Evolutionary conservation across 2,888 invertebrate species (phyloP), one percentile per base, ranked within the genome.

Genomic region (Tethea ocularis): DNA sequence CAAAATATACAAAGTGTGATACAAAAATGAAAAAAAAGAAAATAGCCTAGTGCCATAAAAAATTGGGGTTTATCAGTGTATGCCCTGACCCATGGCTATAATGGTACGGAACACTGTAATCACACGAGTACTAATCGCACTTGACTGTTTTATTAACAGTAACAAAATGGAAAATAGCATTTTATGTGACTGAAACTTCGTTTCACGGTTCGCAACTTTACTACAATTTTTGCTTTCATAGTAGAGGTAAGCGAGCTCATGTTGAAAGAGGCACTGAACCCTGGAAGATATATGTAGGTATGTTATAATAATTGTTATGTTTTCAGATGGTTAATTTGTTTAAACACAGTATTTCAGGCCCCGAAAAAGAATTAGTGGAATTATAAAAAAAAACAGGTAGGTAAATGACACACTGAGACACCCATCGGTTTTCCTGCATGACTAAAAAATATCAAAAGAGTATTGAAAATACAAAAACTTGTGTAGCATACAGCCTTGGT

Each of bases 181-280:
- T 75, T 71, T 75, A 78, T 36, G 13, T 36, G 2, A 0, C 0
- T 75, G 69, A 75, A 83, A 86, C 78, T 86, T 78, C 75, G 69
- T 83, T 86, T 79, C 74, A 83, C 77, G 78, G 77, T 81, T 77
- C 78, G 69, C 77, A 74, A 79, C 78, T 84, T 78, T 72, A 72
- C 70, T 77, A 80, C 80, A 36, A 82, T 86, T 85, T 81, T 67
- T 84, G 76, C 77, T 83, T 82, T 80, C 78, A 81, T 84, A 83
- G 83, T 78, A 83, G 15, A 22, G 13, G 33, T 33, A 23, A n/a
- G 20, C 22, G 51, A 24, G 15, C 24, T 52, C 22, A 7, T 52
- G 15, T 36, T 36, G 15, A 36, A 36, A 36, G 36, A 36, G 15
- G 15, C 36, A 15, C 36, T 36, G 36, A 15, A 36, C 15, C 36